Conservation (phyloP, 2,113 vertebrate genomes). For the rat (Rattus norvegicus) region GRCr8 NC_086027.1:57972501-57973000, state of each 20-base stretch:
- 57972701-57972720: slow-evolving; percentile 25
- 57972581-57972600: background rate
- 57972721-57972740: slow-evolving; percentile 33
- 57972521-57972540: slow-evolving; percentile 58
- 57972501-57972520: slow-evolving; percentile 70
- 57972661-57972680: background rate
- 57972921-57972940: slow-evolving; percentile 6
- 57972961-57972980: background rate
- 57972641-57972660: background rate
- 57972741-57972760: slow-evolving; percentile 37
- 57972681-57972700: slow-evolving; percentile 14
- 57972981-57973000: slow-evolving; percentile 6
- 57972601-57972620: background rate
- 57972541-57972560: slow-evolving; percentile 29
- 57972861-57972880: slow-evolving; percentile 18
- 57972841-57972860: background rate
- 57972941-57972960: background rate
- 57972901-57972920: background rate
- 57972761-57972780: slow-evolving; percentile 38
- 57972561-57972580: background rate
- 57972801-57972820: background rate
- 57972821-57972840: slow-evolving; percentile 12
- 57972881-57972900: slow-evolving; percentile 21
- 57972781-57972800: slow-evolving; percentile 46
- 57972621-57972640: background rate